phyloP scores from a whole-genome alignment of 1,140 invertebrate species.

The Ostrea edulis region DNA sequence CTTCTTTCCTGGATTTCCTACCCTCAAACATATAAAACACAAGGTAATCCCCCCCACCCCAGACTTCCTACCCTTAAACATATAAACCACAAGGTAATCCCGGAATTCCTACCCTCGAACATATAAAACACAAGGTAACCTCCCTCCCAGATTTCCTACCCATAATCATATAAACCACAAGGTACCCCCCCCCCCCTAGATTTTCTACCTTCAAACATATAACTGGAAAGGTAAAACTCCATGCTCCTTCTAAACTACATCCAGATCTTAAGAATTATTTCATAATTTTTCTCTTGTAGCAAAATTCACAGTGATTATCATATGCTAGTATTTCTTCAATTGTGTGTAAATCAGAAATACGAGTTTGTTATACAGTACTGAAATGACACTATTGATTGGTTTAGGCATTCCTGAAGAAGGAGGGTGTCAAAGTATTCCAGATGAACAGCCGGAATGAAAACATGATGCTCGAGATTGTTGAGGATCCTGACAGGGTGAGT shows the following conservation, averaged over 20 bases:
- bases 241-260: no score
- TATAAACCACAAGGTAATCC: constrained; percentile 84
- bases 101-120: constrained; percentile 94
- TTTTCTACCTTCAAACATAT: no score
- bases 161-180: no score
- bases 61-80: background rate
- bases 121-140: constrained; percentile 87
- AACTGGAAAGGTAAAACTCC: no score
- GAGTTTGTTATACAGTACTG: background rate
- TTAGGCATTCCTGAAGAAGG: constrained; percentile 85
- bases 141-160: no score
- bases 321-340: no score
- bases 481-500: constrained; percentile 65
- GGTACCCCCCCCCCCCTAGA: no score
- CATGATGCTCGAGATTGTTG: constrained; percentile 86
- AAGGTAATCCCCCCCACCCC: constrained; percentile 79
- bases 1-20: constrained; percentile 94
- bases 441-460: constrained; percentile 88
- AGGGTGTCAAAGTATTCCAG: constrained; percentile 92
- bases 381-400: constrained; percentile 54
- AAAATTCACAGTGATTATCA: no score
- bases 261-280: no score
- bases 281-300: no score
- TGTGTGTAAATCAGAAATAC: background rate
- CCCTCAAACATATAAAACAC: constrained; percentile 90